Conservation (phyloP, 2,888 invertebrate species). For the Pollenia labialis region DNA sequence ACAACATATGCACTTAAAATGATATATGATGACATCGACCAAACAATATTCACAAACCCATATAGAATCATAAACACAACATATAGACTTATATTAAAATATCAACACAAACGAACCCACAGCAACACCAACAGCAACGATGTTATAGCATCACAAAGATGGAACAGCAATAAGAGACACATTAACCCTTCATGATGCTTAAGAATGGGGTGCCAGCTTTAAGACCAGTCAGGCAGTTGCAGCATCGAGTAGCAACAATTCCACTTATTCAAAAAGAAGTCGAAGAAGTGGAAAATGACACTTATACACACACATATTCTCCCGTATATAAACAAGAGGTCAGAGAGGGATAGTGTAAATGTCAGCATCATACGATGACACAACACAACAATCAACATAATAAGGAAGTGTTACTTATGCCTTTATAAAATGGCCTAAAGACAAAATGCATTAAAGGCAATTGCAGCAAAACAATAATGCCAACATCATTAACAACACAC, state of each 20-base stretch:
- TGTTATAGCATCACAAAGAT: conserved; percentile 46
- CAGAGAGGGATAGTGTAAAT: conserved; percentile 34
- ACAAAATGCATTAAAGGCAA: conserved; percentile 66
- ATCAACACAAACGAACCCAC: conserved; percentile 40
- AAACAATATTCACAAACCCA: conserved; percentile 53
- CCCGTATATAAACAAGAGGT: conserved; percentile 1
- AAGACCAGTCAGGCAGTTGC: conserved; percentile 35
- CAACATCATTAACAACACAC: conserved; percentile 72
- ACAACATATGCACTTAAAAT: conserved; percentile 73
- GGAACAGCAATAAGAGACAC: conserved; percentile 56
- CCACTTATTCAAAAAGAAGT: not conserved
- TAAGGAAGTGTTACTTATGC: conserved; percentile 71
- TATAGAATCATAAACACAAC: conserved; percentile 13
- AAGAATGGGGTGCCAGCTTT: conserved; percentile 18
- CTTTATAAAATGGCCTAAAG: conserved; percentile 70
- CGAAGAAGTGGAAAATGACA: conserved; percentile 19
- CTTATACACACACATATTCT: not conserved
- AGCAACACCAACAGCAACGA: conserved; percentile 37
- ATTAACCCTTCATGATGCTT: conserved; percentile 56
- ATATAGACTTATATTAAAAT: conserved; percentile 21
- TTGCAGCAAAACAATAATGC: conserved; percentile 64
- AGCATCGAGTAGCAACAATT: conserved; percentile 38
- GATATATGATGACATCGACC: conserved; percentile 68
- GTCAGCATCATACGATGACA: conserved; percentile 63
- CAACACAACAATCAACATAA: conserved; percentile 70